Conservation (phyloP, 2,888 invertebrate genomes). For the Eupithecia tripunctaria region DNA sequence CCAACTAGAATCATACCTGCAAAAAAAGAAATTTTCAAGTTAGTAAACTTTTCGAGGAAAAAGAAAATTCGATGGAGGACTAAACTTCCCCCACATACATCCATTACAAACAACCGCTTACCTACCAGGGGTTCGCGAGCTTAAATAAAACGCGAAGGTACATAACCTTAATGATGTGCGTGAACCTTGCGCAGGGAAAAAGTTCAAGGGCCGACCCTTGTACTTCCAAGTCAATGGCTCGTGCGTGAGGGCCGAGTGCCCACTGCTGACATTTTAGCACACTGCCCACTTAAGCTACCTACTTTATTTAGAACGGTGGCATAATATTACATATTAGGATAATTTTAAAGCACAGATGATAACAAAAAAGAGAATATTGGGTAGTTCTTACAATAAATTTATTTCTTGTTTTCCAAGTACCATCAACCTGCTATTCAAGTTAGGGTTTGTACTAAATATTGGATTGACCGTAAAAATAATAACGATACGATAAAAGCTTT, state of each 20-base stretch:
- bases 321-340: neutral
- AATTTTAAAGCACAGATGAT: neutral
- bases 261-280: slow-evolving; percentile 20
- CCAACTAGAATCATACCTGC: slow-evolving; percentile 18
- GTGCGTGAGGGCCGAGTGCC: slow-evolving; percentile 32
- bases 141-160: slow-evolving; percentile 33
- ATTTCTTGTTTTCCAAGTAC: neutral
- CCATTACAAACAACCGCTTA: slow-evolving; percentile 5
- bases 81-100: slow-evolving; percentile 1
- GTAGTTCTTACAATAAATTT: neutral
- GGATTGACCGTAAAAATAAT: slow-evolving; percentile 31
- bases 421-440: slow-evolving; percentile 16
- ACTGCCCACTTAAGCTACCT: neutral
- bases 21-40: slow-evolving; percentile 16
- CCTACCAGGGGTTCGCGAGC: neutral
- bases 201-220: slow-evolving; percentile 42
- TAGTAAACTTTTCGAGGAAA: neutral
- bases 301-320: slow-evolving; percentile 1
- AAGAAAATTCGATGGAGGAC: neutral
- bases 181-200: slow-evolving; percentile 41
- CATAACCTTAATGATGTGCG: slow-evolving; percentile 46
- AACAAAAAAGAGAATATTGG: neutral
- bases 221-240: slow-evolving; percentile 46
- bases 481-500: slow-evolving; percentile 4
- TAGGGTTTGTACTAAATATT: slow-evolving; percentile 18